These are phyloP conservation scores for Paragorgia papillata DNA, from an alignment of 92 coral and sea anemone genomes.

Conservation along the genomic window DNA sequence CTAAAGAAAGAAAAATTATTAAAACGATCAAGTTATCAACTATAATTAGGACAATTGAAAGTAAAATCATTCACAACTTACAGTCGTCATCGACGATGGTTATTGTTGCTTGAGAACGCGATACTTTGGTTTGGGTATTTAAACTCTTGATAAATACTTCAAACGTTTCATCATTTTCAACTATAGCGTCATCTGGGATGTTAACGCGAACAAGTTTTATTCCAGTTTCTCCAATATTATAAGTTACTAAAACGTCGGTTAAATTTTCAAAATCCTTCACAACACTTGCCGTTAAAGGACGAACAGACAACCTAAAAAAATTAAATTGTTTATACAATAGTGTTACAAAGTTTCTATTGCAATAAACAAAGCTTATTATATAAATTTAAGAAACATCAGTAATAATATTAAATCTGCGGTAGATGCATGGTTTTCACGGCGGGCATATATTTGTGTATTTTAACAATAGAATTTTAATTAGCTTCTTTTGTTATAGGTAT, in stretches of 20 bases:
- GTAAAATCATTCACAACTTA: conserved; percentile 13
- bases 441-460: too few relatives aligned
- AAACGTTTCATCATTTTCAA: conserved; percentile 32
- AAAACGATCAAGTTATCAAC: not conserved
- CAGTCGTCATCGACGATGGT: conserved; percentile 32
- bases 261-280: not conserved
- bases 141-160: conserved; percentile 8
- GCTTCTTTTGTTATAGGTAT: too few relatives aligned
- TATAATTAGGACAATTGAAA: not conserved
- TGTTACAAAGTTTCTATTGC: too few relatives aligned
- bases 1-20: not conserved
- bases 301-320: conserved; percentile 11
- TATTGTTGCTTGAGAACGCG: conserved; percentile 14
- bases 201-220: conserved; percentile 11
- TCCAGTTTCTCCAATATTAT: not conserved
- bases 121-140: conserved; percentile 11
- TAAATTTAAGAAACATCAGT: too few relatives aligned
- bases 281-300: conserved; percentile 5
- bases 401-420: too few relatives aligned
- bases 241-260: not conserved
- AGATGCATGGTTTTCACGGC: too few relatives aligned
- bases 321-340: not conserved
- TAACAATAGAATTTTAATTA: too few relatives aligned
- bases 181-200: conserved; percentile 25
- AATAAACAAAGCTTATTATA: too few relatives aligned